Conservation (phyloP, 2,113 vertebrate genomes). For the Phaethornis superciliosus region DNA sequence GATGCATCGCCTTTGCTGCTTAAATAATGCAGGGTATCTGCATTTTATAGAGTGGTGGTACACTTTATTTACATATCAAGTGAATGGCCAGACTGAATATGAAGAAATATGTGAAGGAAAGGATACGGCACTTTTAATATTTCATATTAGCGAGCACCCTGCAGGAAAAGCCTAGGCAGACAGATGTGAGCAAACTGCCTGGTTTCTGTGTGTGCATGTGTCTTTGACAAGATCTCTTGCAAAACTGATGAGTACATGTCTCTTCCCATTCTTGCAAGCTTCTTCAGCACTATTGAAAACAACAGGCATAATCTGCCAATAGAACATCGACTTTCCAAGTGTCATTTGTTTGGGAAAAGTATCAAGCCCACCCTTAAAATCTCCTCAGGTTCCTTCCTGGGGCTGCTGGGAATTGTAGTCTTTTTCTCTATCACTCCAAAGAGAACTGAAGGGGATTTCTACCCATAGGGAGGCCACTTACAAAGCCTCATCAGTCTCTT, state of each 20-base stretch:
- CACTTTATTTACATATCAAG: constrained; percentile 88
- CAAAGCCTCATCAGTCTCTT: not conserved
- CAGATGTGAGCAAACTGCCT: not conserved
- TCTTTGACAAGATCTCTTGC: not conserved
- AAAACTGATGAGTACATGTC: not conserved
- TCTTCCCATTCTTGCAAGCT: not conserved
- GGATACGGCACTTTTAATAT: constrained; percentile 75
- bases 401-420: constrained; percentile 64
- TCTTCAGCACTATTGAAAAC: not conserved
- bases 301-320: not conserved
- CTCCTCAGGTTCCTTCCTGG: not conserved
- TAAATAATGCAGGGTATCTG: constrained; percentile 83
- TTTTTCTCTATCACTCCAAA: rapidly evolving
- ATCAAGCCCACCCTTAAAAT: not conserved
- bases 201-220: not conserved
- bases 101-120: constrained; percentile 75
- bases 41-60: constrained; percentile 70
- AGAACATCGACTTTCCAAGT: not conserved
- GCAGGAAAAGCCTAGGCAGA: constrained; percentile 35
- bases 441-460: not conserved
- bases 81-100: constrained; percentile 76
- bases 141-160: constrained; percentile 66
- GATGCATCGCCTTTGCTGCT: constrained; percentile 79
- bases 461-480: rapidly evolving
- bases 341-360: not conserved